A percentile compares a stretch with the other conserved stretches of the same genome.
Evolutionary conservation across 2,888 invertebrate species (phyloP).

Genomic region (Abrostola triplasia): DNA sequence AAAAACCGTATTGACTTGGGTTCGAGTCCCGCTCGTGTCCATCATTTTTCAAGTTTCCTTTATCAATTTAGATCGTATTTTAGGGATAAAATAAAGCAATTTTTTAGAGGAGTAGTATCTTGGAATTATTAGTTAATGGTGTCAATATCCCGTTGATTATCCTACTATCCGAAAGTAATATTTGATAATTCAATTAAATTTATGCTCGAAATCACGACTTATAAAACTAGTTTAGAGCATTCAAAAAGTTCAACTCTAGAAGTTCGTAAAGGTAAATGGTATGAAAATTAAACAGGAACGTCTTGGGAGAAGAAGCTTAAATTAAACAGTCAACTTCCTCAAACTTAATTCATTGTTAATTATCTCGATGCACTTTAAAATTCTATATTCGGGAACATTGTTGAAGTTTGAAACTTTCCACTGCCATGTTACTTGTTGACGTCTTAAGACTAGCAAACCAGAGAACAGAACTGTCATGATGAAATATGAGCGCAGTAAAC

Average conservation of each 20-base stretch:
- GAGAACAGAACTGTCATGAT: constrained; percentile 17
- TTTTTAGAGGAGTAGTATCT: too few species aligned
- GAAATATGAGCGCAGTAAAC: constrained; percentile 22
- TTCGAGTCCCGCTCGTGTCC: too few species aligned
- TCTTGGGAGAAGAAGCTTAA: neutral
- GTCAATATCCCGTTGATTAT: too few species aligned
- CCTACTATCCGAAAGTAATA: too few species aligned
- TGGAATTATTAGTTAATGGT: too few species aligned
- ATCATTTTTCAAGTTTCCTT: too few species aligned
- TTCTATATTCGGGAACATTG: constrained; percentile 12
- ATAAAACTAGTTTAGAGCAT: too few species aligned
- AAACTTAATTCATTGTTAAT: constrained; percentile 14
- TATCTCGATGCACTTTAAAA: constrained; percentile 17
- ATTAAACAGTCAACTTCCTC: neutral
- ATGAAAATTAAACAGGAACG: neutral
- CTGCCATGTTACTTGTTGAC: constrained; percentile 24
- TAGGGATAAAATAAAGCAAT: too few species aligned
- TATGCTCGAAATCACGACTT: too few species aligned
- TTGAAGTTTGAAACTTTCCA: constrained; percentile 19
- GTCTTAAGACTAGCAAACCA: constrained; percentile 8
- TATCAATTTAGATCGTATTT: too few species aligned
- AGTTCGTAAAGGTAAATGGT: neutral
- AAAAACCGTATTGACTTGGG: too few species aligned
- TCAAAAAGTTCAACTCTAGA: neutral
- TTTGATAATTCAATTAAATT: too few species aligned